Evolutionary conservation across 1,140 invertebrate genomes (phyloP).

Genomic region (Trachymyrmex cornetzi): DNA sequence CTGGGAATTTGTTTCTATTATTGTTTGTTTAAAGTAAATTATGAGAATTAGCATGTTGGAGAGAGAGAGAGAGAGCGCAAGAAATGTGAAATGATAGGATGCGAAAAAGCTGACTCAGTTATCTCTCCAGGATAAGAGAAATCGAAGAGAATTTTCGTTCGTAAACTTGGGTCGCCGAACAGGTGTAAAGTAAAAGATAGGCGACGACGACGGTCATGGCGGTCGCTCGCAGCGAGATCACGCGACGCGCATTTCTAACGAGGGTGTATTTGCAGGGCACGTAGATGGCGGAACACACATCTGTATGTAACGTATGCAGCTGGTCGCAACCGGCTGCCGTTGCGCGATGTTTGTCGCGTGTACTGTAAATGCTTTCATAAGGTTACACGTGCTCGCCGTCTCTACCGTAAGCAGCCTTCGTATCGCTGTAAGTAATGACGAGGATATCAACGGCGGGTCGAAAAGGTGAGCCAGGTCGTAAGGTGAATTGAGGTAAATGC

Average conservation of each 20-base stretch:
- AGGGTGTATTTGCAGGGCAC: conserved; percentile 29
- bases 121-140: neutral
- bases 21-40: too few relatives aligned
- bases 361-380: conserved; percentile 47
- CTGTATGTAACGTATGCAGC: conserved; percentile 50
- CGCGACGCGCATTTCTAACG: conserved; percentile 46
- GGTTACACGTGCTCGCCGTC: conserved; percentile 41
- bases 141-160: conserved; percentile 7
- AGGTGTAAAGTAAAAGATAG: conserved; percentile 36
- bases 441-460: conserved; percentile 40
- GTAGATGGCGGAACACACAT: conserved; percentile 10
- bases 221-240: conserved; percentile 12
- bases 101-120: neutral
- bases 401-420: conserved; percentile 13
- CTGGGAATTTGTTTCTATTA: too few relatives aligned
- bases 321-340: conserved; percentile 4
- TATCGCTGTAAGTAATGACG: conserved; percentile 41
- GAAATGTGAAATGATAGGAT: neutral
- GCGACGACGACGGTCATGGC: neutral
- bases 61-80: too few relatives aligned
- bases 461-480: conserved; percentile 24
- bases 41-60: neutral
- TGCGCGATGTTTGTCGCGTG: conserved; percentile 31
- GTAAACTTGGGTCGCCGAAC: neutral
- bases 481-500: conserved; percentile 41